Evolutionary conservation across 53 echinoderm and acorn worm species (phyloP).

Genomic region (Holothuria leucospilota): DNA sequence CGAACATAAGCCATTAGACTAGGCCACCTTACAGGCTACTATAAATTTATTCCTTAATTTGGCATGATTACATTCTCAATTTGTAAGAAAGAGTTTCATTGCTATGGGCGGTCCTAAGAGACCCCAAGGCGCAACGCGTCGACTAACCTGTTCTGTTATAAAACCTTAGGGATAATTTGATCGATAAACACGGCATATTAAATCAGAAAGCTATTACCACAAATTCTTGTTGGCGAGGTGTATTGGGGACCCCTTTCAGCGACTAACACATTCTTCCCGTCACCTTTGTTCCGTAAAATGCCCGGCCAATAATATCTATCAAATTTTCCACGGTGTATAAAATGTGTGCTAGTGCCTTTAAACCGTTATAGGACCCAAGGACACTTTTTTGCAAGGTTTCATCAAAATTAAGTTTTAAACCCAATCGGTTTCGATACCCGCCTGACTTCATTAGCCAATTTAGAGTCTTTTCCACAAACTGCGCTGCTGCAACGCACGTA

Average conservation of each 20-base stretch:
- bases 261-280: not conserved
- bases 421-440: conserved; percentile 27
- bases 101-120: conserved; percentile 4
- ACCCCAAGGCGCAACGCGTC: not conserved
- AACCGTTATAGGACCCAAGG: not conserved
- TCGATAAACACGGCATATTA: conserved; percentile 18
- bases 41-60: conserved; percentile 30
- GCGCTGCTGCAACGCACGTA: conserved; percentile 2
- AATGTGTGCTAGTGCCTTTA: not conserved
- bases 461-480: conserved; percentile 5
- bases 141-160: conserved; percentile 3
- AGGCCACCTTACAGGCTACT: too few relatives aligned
- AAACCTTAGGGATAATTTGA: conserved; percentile 23
- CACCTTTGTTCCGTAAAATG: conserved; percentile 7
- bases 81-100: not conserved
- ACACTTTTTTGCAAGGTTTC: conserved; percentile 6
- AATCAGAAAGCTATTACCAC: conserved; percentile 4
- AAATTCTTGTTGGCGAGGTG: not conserved
- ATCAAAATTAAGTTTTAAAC: conserved; percentile 43
- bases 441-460: conserved; percentile 35
- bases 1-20: too few relatives aligned
- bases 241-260: not conserved
- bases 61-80: not conserved
- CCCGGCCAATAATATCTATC: conserved; percentile 3
- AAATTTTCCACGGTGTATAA: too few relatives aligned